Evolutionary conservation across 2,113 vertebrate species (phyloP).

Genomic region (Furnarius figulus): DNA sequence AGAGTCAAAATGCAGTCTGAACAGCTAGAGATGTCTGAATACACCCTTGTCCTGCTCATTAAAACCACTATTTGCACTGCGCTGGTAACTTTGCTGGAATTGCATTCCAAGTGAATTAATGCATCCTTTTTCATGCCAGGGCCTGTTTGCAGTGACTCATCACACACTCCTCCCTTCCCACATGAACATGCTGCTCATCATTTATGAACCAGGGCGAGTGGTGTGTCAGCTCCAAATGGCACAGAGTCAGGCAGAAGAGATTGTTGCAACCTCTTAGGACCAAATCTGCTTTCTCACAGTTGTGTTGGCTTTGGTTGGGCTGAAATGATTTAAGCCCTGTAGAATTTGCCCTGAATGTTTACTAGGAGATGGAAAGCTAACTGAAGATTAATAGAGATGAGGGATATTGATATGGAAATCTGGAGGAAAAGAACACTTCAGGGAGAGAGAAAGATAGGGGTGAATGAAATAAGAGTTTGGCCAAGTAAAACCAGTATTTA

Average conservation of each 20-base stretch:
- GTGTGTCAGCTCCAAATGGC: slow-evolving; percentile 6
- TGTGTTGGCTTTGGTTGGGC: neutral
- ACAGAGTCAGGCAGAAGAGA: neutral
- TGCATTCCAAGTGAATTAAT: neutral
- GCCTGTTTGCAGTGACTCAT: slow-evolving; percentile 10
- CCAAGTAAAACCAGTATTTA: neutral
- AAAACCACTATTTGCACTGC: neutral
- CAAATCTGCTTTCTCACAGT: neutral
- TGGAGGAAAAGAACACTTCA: neutral
- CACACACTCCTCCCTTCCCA: neutral
- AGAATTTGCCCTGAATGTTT: neutral
- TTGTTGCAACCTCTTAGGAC: neutral
- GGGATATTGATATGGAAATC: neutral
- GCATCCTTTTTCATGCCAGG: neutral
- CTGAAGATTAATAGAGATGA: neutral
- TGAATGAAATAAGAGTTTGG: neutral
- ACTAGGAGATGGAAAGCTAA: neutral
- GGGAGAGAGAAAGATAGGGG: neutral
- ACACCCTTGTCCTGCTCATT: neutral
- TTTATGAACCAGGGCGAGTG: neutral
- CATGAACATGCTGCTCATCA: slow-evolving; percentile 21
- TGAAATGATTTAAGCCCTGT: neutral
- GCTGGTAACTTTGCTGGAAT: neutral
- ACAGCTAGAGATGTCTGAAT: neutral
- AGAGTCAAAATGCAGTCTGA: neutral